Evolutionary conservation across 2,113 vertebrate genomes (phyloP).

Genomic region (Saccopteryx leptura): DNA sequence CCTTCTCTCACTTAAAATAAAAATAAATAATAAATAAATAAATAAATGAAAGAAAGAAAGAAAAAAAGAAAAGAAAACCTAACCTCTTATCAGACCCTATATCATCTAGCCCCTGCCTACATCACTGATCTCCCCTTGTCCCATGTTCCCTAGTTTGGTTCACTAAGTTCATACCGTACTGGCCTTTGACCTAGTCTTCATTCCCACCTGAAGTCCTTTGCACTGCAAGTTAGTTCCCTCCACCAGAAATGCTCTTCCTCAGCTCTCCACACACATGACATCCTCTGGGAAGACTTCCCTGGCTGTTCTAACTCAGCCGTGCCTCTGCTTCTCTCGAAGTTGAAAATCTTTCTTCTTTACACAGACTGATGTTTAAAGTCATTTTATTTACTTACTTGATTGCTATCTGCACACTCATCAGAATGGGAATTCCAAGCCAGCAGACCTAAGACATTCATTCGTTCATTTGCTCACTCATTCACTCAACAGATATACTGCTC

Average conservation of each 20-base stretch:
- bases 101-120: not conserved
- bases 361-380: not conserved
- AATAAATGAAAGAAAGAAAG: no score
- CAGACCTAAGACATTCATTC: not conserved
- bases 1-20: no score
- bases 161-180: not conserved
- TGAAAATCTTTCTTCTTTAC: not conserved
- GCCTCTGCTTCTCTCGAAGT: not conserved
- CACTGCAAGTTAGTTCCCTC: not conserved
- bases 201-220: not conserved
- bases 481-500: not conserved
- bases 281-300: not conserved
- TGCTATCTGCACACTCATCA: not conserved
- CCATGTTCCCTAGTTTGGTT: not conserved
- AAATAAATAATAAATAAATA: no score
- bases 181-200: not conserved
- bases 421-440: not conserved
- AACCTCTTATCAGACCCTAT: not conserved
- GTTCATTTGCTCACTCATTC: not conserved
- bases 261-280: not conserved
- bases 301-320: not conserved
- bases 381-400: not conserved
- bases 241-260: not conserved
- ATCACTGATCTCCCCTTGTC: not conserved
- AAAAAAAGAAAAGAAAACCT: not conserved